phyloP scores from a whole-genome alignment of 2,797 vertebrate genomes.

The Myotis planiceps region DNA sequence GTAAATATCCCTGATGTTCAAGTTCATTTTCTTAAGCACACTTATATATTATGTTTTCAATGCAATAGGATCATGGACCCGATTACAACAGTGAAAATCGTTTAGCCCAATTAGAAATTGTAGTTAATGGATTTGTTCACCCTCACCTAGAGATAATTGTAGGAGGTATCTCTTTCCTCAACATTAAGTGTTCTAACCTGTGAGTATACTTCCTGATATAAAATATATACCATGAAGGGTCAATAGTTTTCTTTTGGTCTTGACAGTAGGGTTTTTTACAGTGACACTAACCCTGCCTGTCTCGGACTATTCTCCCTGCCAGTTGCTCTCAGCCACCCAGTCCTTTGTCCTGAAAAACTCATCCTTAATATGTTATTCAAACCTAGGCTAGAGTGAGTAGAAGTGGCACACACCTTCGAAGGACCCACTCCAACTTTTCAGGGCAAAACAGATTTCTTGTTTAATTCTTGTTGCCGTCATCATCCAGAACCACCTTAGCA shows the following conservation, averaged over 20 bases:
- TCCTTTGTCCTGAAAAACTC: neutral
- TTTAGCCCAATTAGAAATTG: neutral
- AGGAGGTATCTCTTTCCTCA: neutral
- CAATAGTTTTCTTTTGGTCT: neutral
- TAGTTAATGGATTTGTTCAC: neutral
- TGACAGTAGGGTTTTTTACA: neutral
- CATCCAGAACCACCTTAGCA: neutral
- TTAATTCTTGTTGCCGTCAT: neutral
- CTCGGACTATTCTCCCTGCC: neutral
- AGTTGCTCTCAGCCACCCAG: neutral
- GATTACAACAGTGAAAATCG: neutral
- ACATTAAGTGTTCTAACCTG: neutral
- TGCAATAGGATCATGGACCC: neutral
- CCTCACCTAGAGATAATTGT: neutral
- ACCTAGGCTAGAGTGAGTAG: neutral
- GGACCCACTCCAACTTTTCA: neutral
- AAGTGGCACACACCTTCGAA: neutral
- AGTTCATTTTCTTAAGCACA: neutral
- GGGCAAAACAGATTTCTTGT: neutral
- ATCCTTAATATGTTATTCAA: neutral
- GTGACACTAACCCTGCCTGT: too few relatives aligned
- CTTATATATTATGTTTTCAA: neutral
- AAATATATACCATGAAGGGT: neutral
- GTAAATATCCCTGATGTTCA: neutral
- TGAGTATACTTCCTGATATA: neutral